Base-by-base conservation (phyloP, 1,140 invertebrate genomes). In the Eurosta solidaginis region DNA sequence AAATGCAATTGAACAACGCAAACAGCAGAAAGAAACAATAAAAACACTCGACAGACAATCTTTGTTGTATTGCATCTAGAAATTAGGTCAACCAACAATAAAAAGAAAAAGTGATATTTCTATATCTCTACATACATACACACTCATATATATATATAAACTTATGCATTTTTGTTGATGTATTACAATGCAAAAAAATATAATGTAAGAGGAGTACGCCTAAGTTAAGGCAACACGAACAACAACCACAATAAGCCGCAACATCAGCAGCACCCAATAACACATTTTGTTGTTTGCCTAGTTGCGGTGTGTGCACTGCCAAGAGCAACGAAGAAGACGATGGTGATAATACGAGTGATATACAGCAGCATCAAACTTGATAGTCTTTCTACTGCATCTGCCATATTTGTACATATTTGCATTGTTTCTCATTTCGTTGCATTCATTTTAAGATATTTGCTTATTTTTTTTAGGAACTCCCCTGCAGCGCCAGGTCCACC, bases 61-160 rank as follows among this genome's bases (percentile, higher is more conserved):
- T 17, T 20, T 20, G 27, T 40, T 68, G 59, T 33, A 40, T 40
- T 68, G 59, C 27, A 45, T 47, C 44, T 75, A 47, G 73, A 75
- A 75, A 75, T 49, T 75, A 75, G 73, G 73, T 75, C 73, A 75
- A 10, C 42, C 44, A 75, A 33, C 27, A 75, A 47, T 14, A 27
- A 74, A 45, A 47, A 22, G 33, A 54, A 68, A 68, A 68, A 54
- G 12, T 22, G 59, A 54, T 54, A 10, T 22, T 33, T 4, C 20
- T 20, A 25, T 52, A 22, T 6, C 25, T 17, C 3, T 17, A 10
- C 10, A 17, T 63, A n/a, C 40, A n/a, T 68, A 36, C n/a, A n/a
- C n/a, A n/a, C n/a, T n/a, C n/a, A n/a, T n/a, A n/a, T n/a, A n/a
- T n/a, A n/a, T n/a, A n/a, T n/a, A n/a, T n/a, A n/a, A n/a, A n/a